Percentiles rank a stretch among this genome's conserved stretches.
phyloP scores from a whole-genome alignment of 2,113 vertebrate species.

The Phyllostomus discolor region DNA sequence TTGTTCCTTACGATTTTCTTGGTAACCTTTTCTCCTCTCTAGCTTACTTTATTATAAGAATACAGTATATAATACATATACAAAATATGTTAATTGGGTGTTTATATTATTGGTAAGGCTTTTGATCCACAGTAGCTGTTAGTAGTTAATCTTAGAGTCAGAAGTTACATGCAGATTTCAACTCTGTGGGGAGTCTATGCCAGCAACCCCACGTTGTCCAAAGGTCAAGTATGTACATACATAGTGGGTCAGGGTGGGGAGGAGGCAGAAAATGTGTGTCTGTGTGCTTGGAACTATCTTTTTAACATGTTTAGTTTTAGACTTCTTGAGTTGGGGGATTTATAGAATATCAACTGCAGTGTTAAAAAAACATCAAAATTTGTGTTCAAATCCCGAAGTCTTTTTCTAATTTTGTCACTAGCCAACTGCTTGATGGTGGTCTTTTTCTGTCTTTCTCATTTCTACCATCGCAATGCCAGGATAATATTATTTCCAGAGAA shows the following conservation, averaged over 20 bases:
- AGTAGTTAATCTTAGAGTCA: background rate
- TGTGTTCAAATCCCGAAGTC: background rate
- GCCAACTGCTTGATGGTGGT: background rate
- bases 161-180: background rate
- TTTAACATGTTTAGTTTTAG: background rate
- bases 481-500: conserved; percentile 1
- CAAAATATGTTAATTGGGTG: background rate
- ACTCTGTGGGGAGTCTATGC: background rate
- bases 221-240: too few relatives aligned
- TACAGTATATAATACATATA: background rate
- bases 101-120: background rate
- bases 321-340: background rate
- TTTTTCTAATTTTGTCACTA: background rate
- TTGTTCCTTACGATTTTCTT: background rate
- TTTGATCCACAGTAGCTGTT: background rate
- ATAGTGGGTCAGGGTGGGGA: too few relatives aligned
- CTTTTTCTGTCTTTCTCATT: background rate
- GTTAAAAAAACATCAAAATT: background rate
- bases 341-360: background rate
- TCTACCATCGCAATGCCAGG: background rate
- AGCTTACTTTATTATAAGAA: background rate
- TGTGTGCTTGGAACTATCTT: background rate
- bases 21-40: background rate
- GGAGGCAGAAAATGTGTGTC: background rate
- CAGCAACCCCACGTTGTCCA: background rate